A percentile compares a stretch with the other conserved stretches of the same genome.
phyloP scores from a whole-genome alignment of 2,797 vertebrate genomes.

The Melanogrammus aeglefinus region DNA sequence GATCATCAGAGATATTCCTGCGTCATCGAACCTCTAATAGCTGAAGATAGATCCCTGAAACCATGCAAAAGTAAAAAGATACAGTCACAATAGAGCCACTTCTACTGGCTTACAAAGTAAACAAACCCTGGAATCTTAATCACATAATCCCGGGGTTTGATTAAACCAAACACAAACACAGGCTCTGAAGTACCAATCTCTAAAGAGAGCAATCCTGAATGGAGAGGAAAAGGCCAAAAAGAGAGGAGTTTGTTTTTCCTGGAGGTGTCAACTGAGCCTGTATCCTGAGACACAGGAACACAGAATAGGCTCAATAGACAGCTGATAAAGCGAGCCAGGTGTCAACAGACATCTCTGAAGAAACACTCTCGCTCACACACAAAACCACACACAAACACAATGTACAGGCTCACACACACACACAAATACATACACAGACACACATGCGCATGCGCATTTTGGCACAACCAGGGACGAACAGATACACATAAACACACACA shows the following conservation, averaged over 20 bases:
- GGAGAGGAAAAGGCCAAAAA: background rate
- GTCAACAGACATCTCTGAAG: slow-evolving; percentile 24
- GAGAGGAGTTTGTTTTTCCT: slow-evolving; percentile 38
- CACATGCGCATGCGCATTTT: background rate
- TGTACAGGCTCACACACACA: background rate
- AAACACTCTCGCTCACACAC: slow-evolving; percentile 3
- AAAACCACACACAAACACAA: background rate
- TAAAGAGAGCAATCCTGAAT: background rate
- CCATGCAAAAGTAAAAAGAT: too few relatives aligned
- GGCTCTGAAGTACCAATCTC: slow-evolving; percentile 4
- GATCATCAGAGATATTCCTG: background rate
- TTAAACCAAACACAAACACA: slow-evolving; percentile 33
- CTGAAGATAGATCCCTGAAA: background rate
- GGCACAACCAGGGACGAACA: background rate
- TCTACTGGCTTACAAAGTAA: too few relatives aligned
- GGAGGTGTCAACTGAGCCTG: slow-evolving; percentile 45
- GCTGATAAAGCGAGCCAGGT: slow-evolving; percentile 57
- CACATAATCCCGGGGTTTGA: too few relatives aligned
- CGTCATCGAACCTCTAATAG: background rate
- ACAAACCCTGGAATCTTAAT: too few relatives aligned
- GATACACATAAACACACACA: slow-evolving; percentile 11
- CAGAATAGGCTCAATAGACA: slow-evolving; percentile 52
- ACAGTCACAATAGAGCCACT: too few relatives aligned
- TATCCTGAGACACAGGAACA: slow-evolving; percentile 43
- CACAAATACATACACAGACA: background rate